Percentiles rank a stretch among this genome's conserved stretches.
Evolutionary conservation across 2,797 vertebrate species (phyloP).

Genomic region (Sparidentex hasta): DNA sequence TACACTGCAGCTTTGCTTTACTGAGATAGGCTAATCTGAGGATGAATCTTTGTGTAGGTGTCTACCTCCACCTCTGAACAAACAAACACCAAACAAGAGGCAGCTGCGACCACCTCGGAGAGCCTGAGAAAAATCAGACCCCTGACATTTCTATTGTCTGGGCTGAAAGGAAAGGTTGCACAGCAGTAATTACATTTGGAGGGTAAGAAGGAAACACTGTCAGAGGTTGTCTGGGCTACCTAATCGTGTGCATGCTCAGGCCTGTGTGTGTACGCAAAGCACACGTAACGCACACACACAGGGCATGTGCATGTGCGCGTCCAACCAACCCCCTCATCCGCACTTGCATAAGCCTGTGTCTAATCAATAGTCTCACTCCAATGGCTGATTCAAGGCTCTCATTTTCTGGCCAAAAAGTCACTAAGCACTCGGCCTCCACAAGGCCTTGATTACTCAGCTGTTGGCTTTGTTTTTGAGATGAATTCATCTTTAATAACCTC

Average conservation of each 20-base stretch:
- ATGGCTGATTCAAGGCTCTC: slow-evolving; percentile 55
- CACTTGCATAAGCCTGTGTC: slow-evolving; percentile 62
- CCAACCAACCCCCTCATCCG: slow-evolving; percentile 36
- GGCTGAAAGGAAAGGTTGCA: slow-evolving; percentile 79
- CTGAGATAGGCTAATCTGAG: slow-evolving; percentile 42
- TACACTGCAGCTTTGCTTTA: neutral
- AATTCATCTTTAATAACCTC: slow-evolving; percentile 56
- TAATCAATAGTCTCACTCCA: slow-evolving; percentile 71
- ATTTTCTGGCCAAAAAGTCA: slow-evolving; percentile 63
- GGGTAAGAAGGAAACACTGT: slow-evolving; percentile 69
- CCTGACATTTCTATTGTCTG: slow-evolving; percentile 79
- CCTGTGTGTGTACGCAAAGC: slow-evolving; percentile 7
- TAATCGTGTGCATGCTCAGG: slow-evolving; percentile 52
- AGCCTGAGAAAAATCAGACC: slow-evolving; percentile 78
- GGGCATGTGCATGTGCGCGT: slow-evolving; percentile 6
- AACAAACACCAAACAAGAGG: slow-evolving; percentile 56
- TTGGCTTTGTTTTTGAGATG: slow-evolving; percentile 59
- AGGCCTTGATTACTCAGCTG: slow-evolving; percentile 70
- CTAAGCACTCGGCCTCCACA: slow-evolving; percentile 53
- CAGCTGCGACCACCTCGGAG: slow-evolving; percentile 45
- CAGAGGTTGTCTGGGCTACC: slow-evolving; percentile 80
- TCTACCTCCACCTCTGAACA: slow-evolving; percentile 36
- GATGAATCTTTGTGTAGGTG: slow-evolving; percentile 45
- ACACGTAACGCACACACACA: too few species aligned
- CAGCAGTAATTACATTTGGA: slow-evolving; percentile 84